phyloP scores from a whole-genome alignment of 2,888 invertebrate genomes.

The Quadroppia sp. region DNA sequence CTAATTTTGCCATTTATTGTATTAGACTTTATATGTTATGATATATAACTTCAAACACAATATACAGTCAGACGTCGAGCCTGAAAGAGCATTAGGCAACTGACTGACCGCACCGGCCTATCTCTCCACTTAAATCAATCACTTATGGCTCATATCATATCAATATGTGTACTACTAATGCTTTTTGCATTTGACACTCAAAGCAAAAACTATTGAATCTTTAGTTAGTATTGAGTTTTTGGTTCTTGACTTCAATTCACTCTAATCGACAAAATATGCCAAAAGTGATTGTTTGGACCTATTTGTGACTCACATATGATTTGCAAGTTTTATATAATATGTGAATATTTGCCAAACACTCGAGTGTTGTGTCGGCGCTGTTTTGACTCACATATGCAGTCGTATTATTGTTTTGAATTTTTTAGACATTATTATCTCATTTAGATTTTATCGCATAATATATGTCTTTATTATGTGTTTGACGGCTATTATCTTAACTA shows the following conservation, averaged over 20 bases:
- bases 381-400: neutral
- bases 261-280: slow-evolving; percentile 21
- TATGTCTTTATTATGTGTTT: slow-evolving; percentile 26
- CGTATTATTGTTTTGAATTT: neutral
- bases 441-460: slow-evolving; percentile 30
- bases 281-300: neutral
- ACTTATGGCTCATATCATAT: slow-evolving; percentile 24
- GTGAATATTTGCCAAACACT: neutral
- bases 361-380: neutral
- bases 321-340: neutral
- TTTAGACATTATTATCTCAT: slow-evolving; percentile 29
- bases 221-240: slow-evolving; percentile 13
- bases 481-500: slow-evolving; percentile 9
- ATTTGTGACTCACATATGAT: neutral
- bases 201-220: neutral
- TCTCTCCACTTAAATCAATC: slow-evolving; percentile 32
- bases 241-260: neutral
- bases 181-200: neutral
- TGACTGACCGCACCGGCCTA: slow-evolving; percentile 1
- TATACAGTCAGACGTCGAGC: neutral
- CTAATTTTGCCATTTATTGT: slow-evolving; percentile 36
- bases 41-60: neutral
- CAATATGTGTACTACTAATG: slow-evolving; percentile 15
- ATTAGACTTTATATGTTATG: neutral
- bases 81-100: neutral